Evolutionary conservation across 2,797 vertebrate species (phyloP).

Genomic region (Chlorospingus flavigularis): DNA sequence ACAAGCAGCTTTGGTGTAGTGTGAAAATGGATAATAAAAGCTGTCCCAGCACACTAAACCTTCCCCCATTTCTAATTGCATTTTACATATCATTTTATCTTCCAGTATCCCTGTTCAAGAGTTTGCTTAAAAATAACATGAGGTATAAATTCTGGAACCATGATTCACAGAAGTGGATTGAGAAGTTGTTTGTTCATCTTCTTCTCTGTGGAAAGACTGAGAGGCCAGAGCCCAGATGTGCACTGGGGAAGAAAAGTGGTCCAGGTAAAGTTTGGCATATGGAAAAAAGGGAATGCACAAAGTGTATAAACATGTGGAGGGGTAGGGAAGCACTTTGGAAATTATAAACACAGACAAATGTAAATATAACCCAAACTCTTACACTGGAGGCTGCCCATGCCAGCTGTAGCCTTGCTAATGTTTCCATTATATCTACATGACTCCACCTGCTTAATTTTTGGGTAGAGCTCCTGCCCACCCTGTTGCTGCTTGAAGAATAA

Average conservation of each 20-base stretch:
- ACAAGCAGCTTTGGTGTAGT: neutral
- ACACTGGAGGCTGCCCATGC: neutral
- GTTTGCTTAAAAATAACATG: neutral
- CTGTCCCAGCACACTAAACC: neutral
- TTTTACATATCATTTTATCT: neutral
- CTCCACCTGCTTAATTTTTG: neutral
- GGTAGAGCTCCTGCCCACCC: neutral
- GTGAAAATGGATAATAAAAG: neutral
- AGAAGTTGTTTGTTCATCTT: neutral
- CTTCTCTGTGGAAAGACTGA: neutral
- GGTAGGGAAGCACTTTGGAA: neutral
- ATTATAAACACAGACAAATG: neutral
- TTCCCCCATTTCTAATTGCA: neutral
- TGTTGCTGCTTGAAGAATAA: neutral
- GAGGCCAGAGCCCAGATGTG: neutral
- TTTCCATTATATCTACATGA: neutral
- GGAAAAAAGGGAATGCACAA: neutral
- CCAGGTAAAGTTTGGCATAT: neutral
- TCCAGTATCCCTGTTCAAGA: neutral
- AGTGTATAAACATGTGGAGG: neutral
- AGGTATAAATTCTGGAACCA: neutral
- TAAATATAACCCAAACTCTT: neutral
- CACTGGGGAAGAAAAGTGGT: neutral
- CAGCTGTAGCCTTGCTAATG: neutral
- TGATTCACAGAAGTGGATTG: neutral